Conservation (phyloP, 2,797 vertebrate species). For the Dallia pectoralis region DNA sequence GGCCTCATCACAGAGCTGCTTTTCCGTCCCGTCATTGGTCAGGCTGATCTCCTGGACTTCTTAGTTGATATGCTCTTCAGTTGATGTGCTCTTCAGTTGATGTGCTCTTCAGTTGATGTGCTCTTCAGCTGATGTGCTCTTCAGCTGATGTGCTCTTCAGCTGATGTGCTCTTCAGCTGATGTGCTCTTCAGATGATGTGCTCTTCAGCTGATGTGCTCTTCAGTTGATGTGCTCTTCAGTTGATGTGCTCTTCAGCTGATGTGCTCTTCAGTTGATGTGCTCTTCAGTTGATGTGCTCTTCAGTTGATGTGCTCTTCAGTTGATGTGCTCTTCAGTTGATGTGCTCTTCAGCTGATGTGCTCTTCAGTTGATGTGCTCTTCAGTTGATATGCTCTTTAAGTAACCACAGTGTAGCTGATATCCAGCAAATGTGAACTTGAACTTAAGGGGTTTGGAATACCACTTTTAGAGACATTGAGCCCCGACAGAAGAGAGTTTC, state of each 20-base stretch:
- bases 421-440: not conserved
- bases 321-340: constrained; percentile 83
- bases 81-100: constrained; percentile 79
- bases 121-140: constrained; percentile 84
- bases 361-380: constrained; percentile 80
- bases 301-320: constrained; percentile 78
- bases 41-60: constrained; percentile 79
- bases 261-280: constrained; percentile 83
- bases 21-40: constrained; percentile 86
- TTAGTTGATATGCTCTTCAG: constrained; percentile 83
- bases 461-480: not conserved
- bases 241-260: constrained; percentile 79
- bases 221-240: constrained; percentile 83
- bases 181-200: constrained; percentile 83
- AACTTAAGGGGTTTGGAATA: not conserved
- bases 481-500: not conserved
- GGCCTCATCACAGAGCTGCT: constrained; percentile 85
- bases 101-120: constrained; percentile 83
- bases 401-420: constrained; percentile 34
- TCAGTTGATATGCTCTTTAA: constrained; percentile 84
- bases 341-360: constrained; percentile 83
- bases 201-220: constrained; percentile 80
- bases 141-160: constrained; percentile 78
- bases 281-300: constrained; percentile 84
- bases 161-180: constrained; percentile 83